phyloP scores from a whole-genome alignment of 2,797 vertebrate genomes.

The Squalus acanthias region DNA sequence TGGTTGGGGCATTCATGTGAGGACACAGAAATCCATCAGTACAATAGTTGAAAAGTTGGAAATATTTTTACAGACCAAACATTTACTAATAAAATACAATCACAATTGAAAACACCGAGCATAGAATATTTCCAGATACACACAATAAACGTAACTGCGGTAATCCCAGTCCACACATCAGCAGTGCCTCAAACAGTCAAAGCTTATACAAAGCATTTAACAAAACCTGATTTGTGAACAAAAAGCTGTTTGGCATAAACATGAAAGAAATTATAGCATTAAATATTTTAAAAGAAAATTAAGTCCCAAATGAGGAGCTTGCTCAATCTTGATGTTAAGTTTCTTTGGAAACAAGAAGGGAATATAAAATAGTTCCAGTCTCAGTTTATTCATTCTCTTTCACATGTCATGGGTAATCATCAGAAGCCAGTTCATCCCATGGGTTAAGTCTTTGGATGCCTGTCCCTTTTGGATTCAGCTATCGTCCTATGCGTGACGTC shows the following conservation, averaged over 20 bases:
- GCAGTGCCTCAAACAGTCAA: not conserved
- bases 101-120: not conserved
- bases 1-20: too few species aligned
- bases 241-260: conserved; percentile 19
- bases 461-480: not conserved
- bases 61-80: not conserved
- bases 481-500: not conserved
- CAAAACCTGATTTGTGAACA: not conserved
- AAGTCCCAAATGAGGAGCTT: not conserved
- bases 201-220: not conserved
- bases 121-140: not conserved
- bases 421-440: not conserved
- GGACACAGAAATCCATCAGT: too few species aligned
- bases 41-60: too few species aligned
- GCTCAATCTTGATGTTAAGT: not conserved
- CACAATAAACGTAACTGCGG: not conserved
- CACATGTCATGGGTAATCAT: not conserved
- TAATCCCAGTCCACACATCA: not conserved
- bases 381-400: conserved; percentile 6
- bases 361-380: not conserved
- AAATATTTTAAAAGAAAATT: not conserved
- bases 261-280: conserved; percentile 27
- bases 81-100: not conserved
- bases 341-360: not conserved
- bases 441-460: not conserved